Evolutionary conservation across 2,797 vertebrate species (phyloP).

Genomic region (Vultur gryphus): DNA sequence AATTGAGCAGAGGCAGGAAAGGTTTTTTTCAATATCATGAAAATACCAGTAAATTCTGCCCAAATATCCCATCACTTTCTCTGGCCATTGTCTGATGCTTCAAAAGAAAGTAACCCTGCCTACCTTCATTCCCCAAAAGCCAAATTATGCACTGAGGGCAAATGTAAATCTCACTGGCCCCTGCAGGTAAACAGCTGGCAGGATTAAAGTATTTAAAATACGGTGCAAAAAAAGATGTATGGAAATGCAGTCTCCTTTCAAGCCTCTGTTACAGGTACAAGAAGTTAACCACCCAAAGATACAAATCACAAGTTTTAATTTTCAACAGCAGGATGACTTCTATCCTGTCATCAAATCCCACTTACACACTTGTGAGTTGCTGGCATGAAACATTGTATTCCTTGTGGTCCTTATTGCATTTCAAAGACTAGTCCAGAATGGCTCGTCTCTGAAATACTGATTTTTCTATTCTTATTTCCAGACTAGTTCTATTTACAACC

Average conservation of each 20-base stretch:
- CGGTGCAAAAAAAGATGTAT: not conserved
- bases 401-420: not conserved
- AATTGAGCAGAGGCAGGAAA: not conserved
- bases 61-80: not conserved
- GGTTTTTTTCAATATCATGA: not conserved
- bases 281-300: slow-evolving; percentile 18
- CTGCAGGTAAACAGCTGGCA: slow-evolving; percentile 54
- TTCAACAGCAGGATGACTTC: not conserved
- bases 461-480: not conserved
- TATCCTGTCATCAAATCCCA: not conserved
- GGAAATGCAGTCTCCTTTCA: slow-evolving; percentile 40
- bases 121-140: not conserved
- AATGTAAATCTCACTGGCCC: slow-evolving; percentile 40
- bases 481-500: not conserved
- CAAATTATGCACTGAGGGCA: not conserved
- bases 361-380: not conserved
- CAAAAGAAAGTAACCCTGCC: not conserved
- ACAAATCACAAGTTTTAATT: slow-evolving; percentile 11
- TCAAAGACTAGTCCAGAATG: not conserved
- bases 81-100: not conserved
- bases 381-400: not conserved
- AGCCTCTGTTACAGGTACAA: not conserved
- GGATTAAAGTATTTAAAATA: slow-evolving; percentile 45
- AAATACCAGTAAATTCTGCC: not conserved
- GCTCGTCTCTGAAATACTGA: not conserved